Conservation (phyloP, 1,140 invertebrate species). For the Planococcus citri region DNA sequence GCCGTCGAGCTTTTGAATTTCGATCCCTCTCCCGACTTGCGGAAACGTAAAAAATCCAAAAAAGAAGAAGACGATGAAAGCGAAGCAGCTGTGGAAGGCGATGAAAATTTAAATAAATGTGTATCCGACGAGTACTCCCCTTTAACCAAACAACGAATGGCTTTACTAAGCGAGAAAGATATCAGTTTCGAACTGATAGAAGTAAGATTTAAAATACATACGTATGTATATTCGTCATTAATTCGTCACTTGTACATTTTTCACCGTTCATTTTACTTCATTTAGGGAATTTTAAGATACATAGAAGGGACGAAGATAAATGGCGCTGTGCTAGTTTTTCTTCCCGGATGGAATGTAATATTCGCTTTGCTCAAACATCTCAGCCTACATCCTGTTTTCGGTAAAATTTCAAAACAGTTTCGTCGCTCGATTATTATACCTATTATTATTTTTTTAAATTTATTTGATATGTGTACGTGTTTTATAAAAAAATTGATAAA, state of each 20-base stretch:
- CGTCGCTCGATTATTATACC: too few relatives aligned
- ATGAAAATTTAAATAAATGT: constrained; percentile 67
- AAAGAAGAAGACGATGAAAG: constrained; percentile 49
- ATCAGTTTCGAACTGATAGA: constrained; percentile 86
- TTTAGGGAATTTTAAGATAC: constrained; percentile 53
- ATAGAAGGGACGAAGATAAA: constrained; percentile 56
- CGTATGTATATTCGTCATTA: too few relatives aligned
- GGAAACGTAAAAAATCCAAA: constrained; percentile 49
- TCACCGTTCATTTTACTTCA: constrained; percentile 4
- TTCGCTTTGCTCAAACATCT: constrained; percentile 81
- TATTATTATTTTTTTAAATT: not conserved
- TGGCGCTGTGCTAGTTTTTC: constrained; percentile 80
- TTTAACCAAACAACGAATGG: constrained; percentile 56
- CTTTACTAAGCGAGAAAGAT: constrained; percentile 72
- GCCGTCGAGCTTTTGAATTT: constrained; percentile 71
- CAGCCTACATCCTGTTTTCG: constrained; percentile 62
- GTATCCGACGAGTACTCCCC: constrained; percentile 39
- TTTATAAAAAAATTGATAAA: constrained; percentile 12
- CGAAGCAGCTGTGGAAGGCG: constrained; percentile 43
- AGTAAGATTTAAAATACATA: too few relatives aligned
- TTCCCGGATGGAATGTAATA: constrained; percentile 91
- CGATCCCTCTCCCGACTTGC: constrained; percentile 52
- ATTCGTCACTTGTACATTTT: too few relatives aligned
- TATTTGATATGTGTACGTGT: too few relatives aligned
- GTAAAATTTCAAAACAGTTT: constrained; percentile 33